Evolutionary conservation across 2,113 vertebrate genomes (phyloP), one percentile per base, ranked within the genome.

Genomic region (Odobenus rosmarus): DNA sequence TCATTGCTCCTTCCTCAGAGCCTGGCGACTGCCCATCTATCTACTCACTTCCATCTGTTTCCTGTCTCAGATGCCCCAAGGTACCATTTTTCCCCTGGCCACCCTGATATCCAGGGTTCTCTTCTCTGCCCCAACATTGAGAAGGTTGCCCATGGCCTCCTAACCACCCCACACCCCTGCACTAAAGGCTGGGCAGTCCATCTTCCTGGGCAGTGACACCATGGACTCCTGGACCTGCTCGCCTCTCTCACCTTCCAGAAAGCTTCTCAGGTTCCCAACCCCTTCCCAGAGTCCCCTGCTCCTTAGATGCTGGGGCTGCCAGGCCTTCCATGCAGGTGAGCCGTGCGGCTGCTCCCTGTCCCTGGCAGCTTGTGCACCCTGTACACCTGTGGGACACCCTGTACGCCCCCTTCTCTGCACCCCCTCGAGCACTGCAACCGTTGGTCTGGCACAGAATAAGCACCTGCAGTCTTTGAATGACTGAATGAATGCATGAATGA

Each of bases 111-210:
- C 39, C 1, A 23, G n/a, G 1, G 0, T n/a, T 46, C 83, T 67
- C 26, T 19, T 46, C 19, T 53, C 13, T 24, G 62, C 36, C 7
- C 5, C 10, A 10, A 6, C 21, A 12, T 11, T 19, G 7, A 28
- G 14, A 13, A 28, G 23, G 26, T 15, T 84, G 64, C 26, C 80
- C 15, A 0, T 1, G 53, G n/a, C 24, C 74, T 61, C 83, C 69
- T 49, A 49, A 26, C 23, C 46, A 31, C 19, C 12, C 1, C 31
- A 14, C 62, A 1, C 5, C 31, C 31, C 6, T 0, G 5, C 39
- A 15, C 15, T 19, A 42, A 31, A 12, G n/a, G 39, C 26, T 11
- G 21, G 8, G 12, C 19, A 13, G 23, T 39, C 39, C 72, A 21
- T 3, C 42, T 28, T 55, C 61, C 36, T 72, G 57, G 87, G 55